Percentiles rank a stretch among this genome's conserved stretches.
Evolutionary conservation across 2,113 vertebrate genomes (phyloP).

Genomic region (Bagarius yarrelli): DNA sequence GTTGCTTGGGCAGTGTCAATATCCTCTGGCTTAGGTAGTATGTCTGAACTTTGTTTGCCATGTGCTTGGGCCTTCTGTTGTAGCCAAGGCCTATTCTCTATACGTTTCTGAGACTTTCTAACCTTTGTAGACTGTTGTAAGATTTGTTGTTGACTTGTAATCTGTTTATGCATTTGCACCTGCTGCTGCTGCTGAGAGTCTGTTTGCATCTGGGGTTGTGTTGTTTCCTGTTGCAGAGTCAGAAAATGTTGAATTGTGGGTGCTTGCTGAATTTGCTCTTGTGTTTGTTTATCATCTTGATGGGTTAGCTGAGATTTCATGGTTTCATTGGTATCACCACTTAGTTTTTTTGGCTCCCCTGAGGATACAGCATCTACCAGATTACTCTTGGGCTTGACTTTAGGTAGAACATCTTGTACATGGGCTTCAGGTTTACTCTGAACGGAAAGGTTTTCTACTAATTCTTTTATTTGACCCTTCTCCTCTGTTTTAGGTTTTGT

Average conservation of each 20-base stretch:
- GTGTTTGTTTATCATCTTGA: background rate
- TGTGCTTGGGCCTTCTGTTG: conserved; percentile 55
- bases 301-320: background rate
- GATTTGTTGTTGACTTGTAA: conserved; percentile 41
- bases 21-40: conserved; percentile 24
- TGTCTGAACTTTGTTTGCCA: conserved; percentile 28
- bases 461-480: conserved; percentile 28
- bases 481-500: conserved; percentile 31
- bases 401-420: conserved; percentile 29
- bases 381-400: conserved; percentile 15
- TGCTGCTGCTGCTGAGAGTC: conserved; percentile 42
- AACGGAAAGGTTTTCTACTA: background rate
- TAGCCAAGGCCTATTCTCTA: conserved; percentile 72
- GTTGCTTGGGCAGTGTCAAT: background rate
- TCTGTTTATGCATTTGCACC: conserved; percentile 29
- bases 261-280: conserved; percentile 12
- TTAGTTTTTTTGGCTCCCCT: conserved; percentile 5
- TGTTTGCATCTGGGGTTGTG: background rate
- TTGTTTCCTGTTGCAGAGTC: conserved; percentile 18
- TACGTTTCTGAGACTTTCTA: conserved; percentile 59
- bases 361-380: conserved; percentile 7
- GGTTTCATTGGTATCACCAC: background rate
- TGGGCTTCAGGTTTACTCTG: conserved; percentile 30
- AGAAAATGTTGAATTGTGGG: conserved; percentile 1
- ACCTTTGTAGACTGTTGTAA: conserved; percentile 56